Conservation (phyloP, 2,113 vertebrate species). For the Tetrax tetrax region DNA sequence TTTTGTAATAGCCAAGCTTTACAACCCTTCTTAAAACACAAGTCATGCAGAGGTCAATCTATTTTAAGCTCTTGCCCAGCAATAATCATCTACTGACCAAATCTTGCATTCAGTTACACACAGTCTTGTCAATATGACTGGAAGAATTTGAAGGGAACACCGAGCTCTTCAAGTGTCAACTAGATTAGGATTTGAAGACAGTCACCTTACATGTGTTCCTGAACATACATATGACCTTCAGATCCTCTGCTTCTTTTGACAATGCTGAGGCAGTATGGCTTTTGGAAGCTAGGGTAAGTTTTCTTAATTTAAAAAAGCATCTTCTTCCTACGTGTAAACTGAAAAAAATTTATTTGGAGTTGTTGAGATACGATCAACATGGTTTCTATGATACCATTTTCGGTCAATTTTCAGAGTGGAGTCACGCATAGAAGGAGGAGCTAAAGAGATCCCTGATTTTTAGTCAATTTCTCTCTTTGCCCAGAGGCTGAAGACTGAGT, state of each 20-base stretch:
- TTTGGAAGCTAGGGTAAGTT: neutral
- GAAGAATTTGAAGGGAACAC: conserved; percentile 5
- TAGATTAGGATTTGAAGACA: neutral
- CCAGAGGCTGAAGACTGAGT: neutral
- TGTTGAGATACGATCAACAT: neutral
- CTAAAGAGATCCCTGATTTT: neutral
- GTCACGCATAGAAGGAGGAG: neutral
- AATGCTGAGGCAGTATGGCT: neutral
- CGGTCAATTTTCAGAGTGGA: neutral
- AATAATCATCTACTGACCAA: neutral
- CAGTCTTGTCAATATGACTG: neutral
- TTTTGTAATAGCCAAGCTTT: neutral
- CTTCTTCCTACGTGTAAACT: neutral
- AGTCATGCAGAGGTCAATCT: neutral
- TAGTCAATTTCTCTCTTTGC: neutral
- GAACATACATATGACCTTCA: neutral
- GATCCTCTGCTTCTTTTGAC: neutral
- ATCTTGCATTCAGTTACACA: neutral
- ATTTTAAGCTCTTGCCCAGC: neutral
- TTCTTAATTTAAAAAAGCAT: neutral
- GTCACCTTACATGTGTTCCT: neutral
- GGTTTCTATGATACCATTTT: neutral
- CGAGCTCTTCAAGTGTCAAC: neutral
- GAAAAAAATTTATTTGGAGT: neutral
- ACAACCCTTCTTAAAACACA: neutral